Percentiles rank a stretch among this genome's conserved stretches.
Conservation (phyloP, 2,113 vertebrate genomes). For the Oryzias celebensis region DNA sequence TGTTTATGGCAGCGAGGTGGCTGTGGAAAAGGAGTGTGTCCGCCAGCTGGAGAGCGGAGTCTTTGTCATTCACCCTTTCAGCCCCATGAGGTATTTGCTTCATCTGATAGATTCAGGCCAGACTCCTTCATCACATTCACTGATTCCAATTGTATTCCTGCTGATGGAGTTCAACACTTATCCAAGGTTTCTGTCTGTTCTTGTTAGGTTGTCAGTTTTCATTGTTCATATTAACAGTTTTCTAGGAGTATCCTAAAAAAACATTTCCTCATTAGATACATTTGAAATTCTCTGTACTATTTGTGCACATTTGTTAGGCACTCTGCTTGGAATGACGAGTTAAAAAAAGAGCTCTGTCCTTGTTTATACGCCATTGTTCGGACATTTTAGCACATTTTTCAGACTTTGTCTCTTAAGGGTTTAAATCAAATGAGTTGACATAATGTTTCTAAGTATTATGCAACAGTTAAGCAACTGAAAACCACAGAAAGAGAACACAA, state of each 20-base stretch:
- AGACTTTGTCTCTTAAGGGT: not conserved
- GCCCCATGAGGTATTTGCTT: conserved; percentile 73
- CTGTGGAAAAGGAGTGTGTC: conserved; percentile 75
- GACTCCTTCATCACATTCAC: not conserved
- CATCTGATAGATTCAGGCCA: conserved; percentile 40
- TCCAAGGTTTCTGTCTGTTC: no score
- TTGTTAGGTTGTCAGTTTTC: no score
- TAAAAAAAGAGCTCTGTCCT: no score
- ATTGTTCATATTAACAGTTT: no score
- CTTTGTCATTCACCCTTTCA: conserved; percentile 81
- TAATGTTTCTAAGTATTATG: not conserved
- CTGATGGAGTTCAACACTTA: not conserved
- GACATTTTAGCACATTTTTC: not conserved
- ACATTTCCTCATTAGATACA: no score
- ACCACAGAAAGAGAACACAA: not conserved
- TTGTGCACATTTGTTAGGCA: no score
- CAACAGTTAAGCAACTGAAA: not conserved
- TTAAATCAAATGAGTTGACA: not conserved
- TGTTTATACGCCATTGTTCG: not conserved
- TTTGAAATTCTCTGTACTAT: no score
- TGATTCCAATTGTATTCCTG: not conserved
- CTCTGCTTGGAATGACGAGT: no score
- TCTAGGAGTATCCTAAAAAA: no score
- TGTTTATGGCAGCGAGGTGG: conserved; percentile 79
- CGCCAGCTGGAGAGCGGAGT: conserved; percentile 71